A percentile compares a stretch with the other conserved stretches of the same genome.
Conservation (phyloP, 2,113 vertebrate species). For the Henicopernis longicauda region DNA sequence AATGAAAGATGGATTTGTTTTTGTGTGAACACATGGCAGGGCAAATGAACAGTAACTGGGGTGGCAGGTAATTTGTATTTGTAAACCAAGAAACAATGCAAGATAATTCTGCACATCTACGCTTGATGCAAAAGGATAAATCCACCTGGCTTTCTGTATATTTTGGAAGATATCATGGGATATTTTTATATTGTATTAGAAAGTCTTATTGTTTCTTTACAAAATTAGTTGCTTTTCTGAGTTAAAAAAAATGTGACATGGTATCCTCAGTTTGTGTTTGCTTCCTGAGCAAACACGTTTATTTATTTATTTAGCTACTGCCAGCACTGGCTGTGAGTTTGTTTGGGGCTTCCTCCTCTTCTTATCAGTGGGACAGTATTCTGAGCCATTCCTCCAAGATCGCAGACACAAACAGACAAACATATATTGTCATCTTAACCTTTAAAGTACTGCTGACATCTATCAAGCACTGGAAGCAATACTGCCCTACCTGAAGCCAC, state of each 20-base stretch:
- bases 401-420: neutral
- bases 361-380: neutral
- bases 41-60: neutral
- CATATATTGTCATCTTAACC: neutral
- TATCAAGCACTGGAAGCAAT: neutral
- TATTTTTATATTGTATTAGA: neutral
- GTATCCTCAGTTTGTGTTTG: neutral
- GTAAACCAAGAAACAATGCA: neutral
- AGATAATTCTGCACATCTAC: neutral
- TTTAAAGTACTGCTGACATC: neutral
- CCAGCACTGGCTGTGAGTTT: neutral
- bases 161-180: neutral
- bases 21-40: neutral
- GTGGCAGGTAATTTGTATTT: neutral
- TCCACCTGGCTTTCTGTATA: neutral
- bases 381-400: neutral
- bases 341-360: neutral
- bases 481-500: neutral
- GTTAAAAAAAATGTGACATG: neutral
- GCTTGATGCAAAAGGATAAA: neutral
- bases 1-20: neutral
- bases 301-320: neutral
- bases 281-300: neutral
- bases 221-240: neutral
- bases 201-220: neutral